A percentile compares a stretch with the other conserved stretches of the same genome.
These are phyloP conservation scores for Ciconia stormi DNA, from an alignment of 2,113 vertebrate genomes.

Conservation along the genomic window DNA sequence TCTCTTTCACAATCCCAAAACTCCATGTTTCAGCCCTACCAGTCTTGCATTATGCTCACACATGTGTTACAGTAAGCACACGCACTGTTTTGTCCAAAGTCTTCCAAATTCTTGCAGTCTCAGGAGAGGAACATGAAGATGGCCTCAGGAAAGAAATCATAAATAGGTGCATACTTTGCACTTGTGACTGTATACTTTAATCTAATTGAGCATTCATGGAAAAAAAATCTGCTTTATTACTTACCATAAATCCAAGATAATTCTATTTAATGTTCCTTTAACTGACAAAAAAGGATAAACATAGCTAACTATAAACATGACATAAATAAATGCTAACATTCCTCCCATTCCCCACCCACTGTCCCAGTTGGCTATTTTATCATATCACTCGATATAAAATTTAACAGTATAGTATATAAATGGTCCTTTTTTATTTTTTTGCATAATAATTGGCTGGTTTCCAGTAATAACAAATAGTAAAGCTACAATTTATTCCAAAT, in stretches of 20 bases:
- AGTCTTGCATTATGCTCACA: background rate
- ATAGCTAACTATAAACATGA: slow-evolving; percentile 30
- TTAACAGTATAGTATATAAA: slow-evolving; percentile 46
- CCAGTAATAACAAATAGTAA: slow-evolving; percentile 41
- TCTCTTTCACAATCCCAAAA: background rate
- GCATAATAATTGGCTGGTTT: slow-evolving; percentile 44
- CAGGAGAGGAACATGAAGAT: background rate
- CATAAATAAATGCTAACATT: slow-evolving; percentile 52
- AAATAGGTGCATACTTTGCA: slow-evolving; percentile 28
- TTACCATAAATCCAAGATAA: slow-evolving; percentile 49
- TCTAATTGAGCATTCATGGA: slow-evolving; percentile 35
- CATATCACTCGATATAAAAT: slow-evolving; percentile 16
- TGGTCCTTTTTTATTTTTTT: slow-evolving; percentile 8
- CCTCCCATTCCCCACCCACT: slow-evolving; percentile 16
- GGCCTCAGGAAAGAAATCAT: slow-evolving; percentile 19
- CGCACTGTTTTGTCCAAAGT: background rate
- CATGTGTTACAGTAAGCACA: background rate
- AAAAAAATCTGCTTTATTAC: slow-evolving; percentile 10
- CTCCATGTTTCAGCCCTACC: background rate
- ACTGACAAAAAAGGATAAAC: slow-evolving; percentile 48
- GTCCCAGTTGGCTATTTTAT: slow-evolving; percentile 53
- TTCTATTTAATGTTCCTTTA: slow-evolving; percentile 47
- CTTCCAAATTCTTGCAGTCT: background rate
- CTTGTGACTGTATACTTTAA: slow-evolving; percentile 11
- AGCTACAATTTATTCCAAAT: slow-evolving; percentile 26